Base-by-base conservation (phyloP, 1,140 invertebrate species). In the Vanessa tameamea region DNA sequence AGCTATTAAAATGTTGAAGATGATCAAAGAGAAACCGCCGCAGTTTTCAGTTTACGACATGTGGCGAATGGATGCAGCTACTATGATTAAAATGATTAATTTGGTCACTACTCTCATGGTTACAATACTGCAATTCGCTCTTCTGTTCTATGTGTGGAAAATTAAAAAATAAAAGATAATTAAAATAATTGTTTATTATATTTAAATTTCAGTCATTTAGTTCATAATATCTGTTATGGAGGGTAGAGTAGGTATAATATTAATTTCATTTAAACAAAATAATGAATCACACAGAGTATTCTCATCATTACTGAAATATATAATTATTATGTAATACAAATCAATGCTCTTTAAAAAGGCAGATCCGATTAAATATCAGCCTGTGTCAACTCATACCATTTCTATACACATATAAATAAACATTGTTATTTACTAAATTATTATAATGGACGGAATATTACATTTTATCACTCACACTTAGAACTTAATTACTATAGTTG, bases 1-100 rank as follows among this genome's bases (percentile, higher is more conserved):
- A 75, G 84, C 84, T 8, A 83, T 79, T 43, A 82, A 72, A 59
- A 88, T 89, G 77, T 76, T 84, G 23, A 85, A 83, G 53, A 57
- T 84, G 26, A 82, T 88, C n/a, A 80, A 88, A 64, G 80, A 88
- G 43, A 78, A 72, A 11, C 79, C 87, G 0, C 83, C 83, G 0
- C 69, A 71, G 0, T 86, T 89, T 61, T 86, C 82, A 3, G 81
- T 91, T 4, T 91, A 89, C 59, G 84, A 87, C 63, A 87, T 91
- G 86, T 89, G 83, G 83, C 8, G 82, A 2, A 76, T 88, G 73
- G 81, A 88, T 47, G 81, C 82, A 0, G 64, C 74, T 0, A 70
- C 84, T 8, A 50, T 87, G 26, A 31, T 87, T 5, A 80, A 79
- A 12, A 80, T 88, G 20, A 77, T 86, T 12, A 81, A 79, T 37